Conservation (phyloP, 37 sponge, comb jelly and placozoan species). For the Trichoplax adhaerens region DNA sequence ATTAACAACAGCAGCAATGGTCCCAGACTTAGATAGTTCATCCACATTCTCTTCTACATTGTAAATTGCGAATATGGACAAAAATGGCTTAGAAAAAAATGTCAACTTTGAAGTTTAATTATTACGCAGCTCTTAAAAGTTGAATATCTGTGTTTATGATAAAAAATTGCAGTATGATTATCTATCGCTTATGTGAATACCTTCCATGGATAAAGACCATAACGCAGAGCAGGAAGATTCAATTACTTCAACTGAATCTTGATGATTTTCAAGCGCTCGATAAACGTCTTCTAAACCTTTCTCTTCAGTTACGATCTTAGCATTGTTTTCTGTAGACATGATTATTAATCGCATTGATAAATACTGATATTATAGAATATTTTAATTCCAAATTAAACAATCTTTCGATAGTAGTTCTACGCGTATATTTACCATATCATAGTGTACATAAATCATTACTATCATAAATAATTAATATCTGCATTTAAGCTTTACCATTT, state of each 20-base stretch:
- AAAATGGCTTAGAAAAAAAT: too few species aligned
- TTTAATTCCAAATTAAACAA: too few species aligned
- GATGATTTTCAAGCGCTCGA: constrained; percentile 25
- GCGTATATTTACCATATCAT: too few species aligned
- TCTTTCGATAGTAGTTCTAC: too few species aligned
- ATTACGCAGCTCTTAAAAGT: neutral
- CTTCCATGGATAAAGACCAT: constrained; percentile 65
- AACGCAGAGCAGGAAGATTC: constrained; percentile 46
- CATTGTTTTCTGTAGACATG: constrained; percentile 6
- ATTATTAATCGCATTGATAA: too few species aligned
- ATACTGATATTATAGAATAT: too few species aligned
- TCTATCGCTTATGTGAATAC: constrained; percentile 8
- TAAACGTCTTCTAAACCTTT: constrained; percentile 34
- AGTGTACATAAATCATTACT: too few species aligned
- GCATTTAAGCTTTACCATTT: constrained; percentile 17
- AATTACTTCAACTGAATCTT: constrained; percentile 16
- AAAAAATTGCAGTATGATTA: neutral
- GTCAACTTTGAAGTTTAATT: neutral
- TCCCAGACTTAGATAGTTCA: constrained; percentile 14
- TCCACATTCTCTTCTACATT: constrained; percentile 19
- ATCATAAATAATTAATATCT: neutral
- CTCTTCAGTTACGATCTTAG: constrained; percentile 27
- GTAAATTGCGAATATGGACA: too few species aligned
- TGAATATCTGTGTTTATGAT: too few species aligned
- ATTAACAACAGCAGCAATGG: constrained; percentile 22